phyloP scores from a whole-genome alignment of 37 sponge, comb jelly and placozoan species.

The Aplysina aerophoba region DNA sequence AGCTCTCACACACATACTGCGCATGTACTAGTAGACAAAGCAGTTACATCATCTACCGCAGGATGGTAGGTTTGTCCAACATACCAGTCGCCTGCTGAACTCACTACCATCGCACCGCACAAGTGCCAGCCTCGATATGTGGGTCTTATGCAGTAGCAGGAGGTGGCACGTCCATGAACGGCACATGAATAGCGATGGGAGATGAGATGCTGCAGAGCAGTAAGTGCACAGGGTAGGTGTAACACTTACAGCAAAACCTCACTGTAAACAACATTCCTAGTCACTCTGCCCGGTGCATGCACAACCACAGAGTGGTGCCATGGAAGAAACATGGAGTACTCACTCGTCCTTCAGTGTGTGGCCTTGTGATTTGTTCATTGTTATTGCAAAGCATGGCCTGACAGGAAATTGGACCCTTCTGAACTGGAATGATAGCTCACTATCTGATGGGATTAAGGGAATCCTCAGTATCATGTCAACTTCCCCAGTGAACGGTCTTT shows the following conservation, averaged over 20 bases:
- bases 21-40: too few species aligned
- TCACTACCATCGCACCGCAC: too few species aligned
- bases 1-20: too few species aligned
- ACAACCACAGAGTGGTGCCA: conserved; percentile 3
- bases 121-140: too few species aligned
- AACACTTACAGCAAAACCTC: conserved; percentile 3
- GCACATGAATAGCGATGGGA: too few species aligned
- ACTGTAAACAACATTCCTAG: conserved; percentile 33
- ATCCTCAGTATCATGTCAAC: conserved; percentile 19
- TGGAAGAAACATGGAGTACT: conserved; percentile 34
- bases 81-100: too few species aligned
- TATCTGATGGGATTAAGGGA: conserved; percentile 47
- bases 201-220: too few species aligned
- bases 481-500: conserved; percentile 17
- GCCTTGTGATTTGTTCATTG: conserved; percentile 56
- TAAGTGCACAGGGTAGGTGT: too few species aligned
- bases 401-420: conserved; percentile 49
- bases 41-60: too few species aligned
- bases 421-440: conserved; percentile 25
- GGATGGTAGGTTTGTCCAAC: too few species aligned
- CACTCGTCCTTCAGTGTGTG: conserved; percentile 27
- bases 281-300: conserved; percentile 17
- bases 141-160: too few species aligned
- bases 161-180: too few species aligned
- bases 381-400: conserved; percentile 26